Evolutionary conservation across 2,888 invertebrate genomes (phyloP).

Genomic region (Furcula furcula): DNA sequence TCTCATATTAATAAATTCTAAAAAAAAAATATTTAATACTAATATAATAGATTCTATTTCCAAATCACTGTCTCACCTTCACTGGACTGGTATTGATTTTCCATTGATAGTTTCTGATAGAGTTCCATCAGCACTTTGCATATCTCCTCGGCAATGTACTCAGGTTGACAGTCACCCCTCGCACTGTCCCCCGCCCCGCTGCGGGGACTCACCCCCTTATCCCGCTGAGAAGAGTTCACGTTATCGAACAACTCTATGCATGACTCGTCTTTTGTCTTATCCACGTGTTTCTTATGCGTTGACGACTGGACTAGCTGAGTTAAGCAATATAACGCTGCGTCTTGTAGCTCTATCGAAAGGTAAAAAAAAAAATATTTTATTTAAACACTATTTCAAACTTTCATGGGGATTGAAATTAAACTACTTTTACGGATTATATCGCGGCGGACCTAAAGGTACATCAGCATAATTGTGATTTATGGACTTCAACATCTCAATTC

Average conservation of each 20-base stretch:
- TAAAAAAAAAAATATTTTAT: no score
- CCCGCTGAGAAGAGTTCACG: slow-evolving; percentile 43
- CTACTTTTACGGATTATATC: no score
- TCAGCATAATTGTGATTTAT: no score
- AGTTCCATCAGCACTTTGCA: slow-evolving; percentile 53
- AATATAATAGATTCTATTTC: no score
- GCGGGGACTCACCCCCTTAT: slow-evolving; percentile 16
- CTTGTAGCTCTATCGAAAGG: slow-evolving; percentile 48
- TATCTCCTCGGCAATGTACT: slow-evolving; percentile 59
- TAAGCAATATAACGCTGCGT: slow-evolving; percentile 55
- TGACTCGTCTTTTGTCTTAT: slow-evolving; percentile 41
- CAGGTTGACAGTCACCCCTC: slow-evolving; percentile 55
- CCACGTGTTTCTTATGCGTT: slow-evolving; percentile 38
- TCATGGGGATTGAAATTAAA: no score
- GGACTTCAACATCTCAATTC: no score
- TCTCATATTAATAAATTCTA: no score
- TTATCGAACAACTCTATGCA: slow-evolving; percentile 51
- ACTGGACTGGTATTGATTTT: slow-evolving; percentile 18
- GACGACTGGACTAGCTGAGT: slow-evolving; percentile 54
- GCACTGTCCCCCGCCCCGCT: slow-evolving; percentile 38
- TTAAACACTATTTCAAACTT: no score
- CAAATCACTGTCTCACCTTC: not conserved
- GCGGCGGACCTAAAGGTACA: no score
- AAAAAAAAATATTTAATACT: no score
- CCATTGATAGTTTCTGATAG: slow-evolving; percentile 47